Base-by-base conservation (phyloP, 2,888 invertebrate genomes). In the Nemoura dubitans region DNA sequence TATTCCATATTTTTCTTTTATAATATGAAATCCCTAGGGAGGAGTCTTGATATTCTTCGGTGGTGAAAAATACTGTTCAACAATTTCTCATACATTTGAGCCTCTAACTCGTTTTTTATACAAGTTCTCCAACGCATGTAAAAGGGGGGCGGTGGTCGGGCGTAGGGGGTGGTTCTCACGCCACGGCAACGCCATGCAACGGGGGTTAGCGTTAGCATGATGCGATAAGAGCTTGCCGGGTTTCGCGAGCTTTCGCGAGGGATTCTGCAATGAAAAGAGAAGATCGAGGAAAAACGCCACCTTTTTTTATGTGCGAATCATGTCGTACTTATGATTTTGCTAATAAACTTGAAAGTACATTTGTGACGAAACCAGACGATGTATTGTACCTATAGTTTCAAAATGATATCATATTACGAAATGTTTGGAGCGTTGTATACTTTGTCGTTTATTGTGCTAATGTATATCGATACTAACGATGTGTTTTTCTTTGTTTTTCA, bases 401-500 rank as follows among this genome's bases (percentile, higher is more conserved):
- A n/a, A n/a, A n/a, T 76, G 26, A 76, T 25, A 76, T 76, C 76
- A 25, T 25, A 76, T 3, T 5, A 25, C 27, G 28, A 78, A 3
- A n/a, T 76, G 25, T 76, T n/a, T 76, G 25, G 3, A 76, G 5
- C 6, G 21, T 76, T n/a, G n/a, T n/a, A n/a, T n/a, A n/a, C n/a
- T n/a, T n/a, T n/a, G n/a, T n/a, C n/a, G n/a, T n/a, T n/a, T 27
- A 10, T 26, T 42, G 30, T 85, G 80, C 86, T 43, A n/a, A n/a
- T 28, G 28, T 43, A 78, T 77, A 43, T 86, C 82, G 59, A 59
- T 59, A 81, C 29, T 81, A 81, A 81, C 28, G 10, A 76, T 26
- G 86, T 86, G 84, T 89, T 89, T 89, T 91, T 91, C 90, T 92
- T 92, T 92, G 92, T 94, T 93, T 96, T 96, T 90, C 96, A 97